These are phyloP conservation scores for Lysiphlebus fabarum DNA, from an alignment of 1,140 invertebrate species.

Conservation along the genomic window DNA sequence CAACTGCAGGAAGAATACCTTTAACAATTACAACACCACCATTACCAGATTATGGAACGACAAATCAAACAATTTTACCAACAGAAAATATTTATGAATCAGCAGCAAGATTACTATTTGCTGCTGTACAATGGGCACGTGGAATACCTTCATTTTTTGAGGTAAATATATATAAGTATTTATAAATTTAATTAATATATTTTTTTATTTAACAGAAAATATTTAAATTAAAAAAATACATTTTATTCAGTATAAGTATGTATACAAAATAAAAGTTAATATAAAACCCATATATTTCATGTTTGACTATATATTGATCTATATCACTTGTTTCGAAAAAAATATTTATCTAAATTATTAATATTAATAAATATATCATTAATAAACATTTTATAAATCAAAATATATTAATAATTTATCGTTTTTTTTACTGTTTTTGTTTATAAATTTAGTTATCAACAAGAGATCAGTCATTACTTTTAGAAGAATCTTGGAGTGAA, in stretches of 20 bases:
- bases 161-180: constrained; percentile 45
- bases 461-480: constrained; percentile 68
- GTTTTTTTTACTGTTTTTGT: neutral
- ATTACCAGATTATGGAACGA: constrained; percentile 38
- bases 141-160: constrained; percentile 73
- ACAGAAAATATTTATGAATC: constrained; percentile 69
- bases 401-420: neutral
- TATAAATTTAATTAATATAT: no score
- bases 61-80: constrained; percentile 49
- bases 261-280: neutral
- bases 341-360: no score
- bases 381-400: constrained; percentile 3
- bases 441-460: constrained; percentile 60
- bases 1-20: constrained; percentile 30
- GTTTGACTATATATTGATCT: no score
- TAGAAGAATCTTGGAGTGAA: constrained; percentile 80
- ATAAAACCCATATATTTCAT: no score
- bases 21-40: constrained; percentile 34
- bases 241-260: neutral
- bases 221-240: neutral
- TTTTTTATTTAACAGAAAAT: no score
- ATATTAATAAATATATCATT: no score
- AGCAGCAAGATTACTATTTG: constrained; percentile 73
- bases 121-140: constrained; percentile 74
- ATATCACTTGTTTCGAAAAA: no score